A percentile compares a stretch with the other conserved stretches of the same genome.
Conservation (phyloP, 2,888 invertebrate species). For the Lingula anatina region DNA sequence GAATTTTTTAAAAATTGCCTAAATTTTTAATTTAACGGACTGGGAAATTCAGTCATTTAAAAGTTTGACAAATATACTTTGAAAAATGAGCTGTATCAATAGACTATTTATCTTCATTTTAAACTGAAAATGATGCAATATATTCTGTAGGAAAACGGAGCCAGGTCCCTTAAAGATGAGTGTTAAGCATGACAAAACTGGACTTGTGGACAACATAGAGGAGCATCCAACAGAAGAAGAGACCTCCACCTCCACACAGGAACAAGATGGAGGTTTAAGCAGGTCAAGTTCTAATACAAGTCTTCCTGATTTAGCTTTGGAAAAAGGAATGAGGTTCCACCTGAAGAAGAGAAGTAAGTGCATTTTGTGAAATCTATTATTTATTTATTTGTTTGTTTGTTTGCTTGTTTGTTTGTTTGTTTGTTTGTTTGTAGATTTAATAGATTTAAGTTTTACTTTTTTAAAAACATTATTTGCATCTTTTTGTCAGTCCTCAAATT, state of each 20-base stretch:
- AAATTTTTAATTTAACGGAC: background rate
- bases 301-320: slow-evolving; percentile 29
- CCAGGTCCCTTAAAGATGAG: slow-evolving; percentile 1
- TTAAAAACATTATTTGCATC: background rate
- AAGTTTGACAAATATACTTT: too few relatives aligned
- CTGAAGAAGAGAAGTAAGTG: background rate
- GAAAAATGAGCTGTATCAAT: too few relatives aligned
- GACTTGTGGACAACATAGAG: slow-evolving; percentile 27
- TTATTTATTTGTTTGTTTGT: too few relatives aligned
- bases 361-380: background rate
- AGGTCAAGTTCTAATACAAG: slow-evolving; percentile 14
- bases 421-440: too few relatives aligned
- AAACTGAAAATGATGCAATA: too few relatives aligned
- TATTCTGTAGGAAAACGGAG: too few relatives aligned
- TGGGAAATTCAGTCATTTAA: too few relatives aligned
- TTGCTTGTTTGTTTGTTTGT: too few relatives aligned
- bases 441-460: background rate
- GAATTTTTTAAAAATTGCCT: slow-evolving; percentile 14
- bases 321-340: slow-evolving; percentile 16
- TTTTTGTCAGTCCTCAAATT: background rate
- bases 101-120: too few relatives aligned
- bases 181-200: slow-evolving; percentile 17
- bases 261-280: background rate
- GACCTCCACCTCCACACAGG: too few relatives aligned
- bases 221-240: too few relatives aligned